Base-by-base conservation (phyloP, 1,140 invertebrate species). In the Habropoda laboriosa region DNA sequence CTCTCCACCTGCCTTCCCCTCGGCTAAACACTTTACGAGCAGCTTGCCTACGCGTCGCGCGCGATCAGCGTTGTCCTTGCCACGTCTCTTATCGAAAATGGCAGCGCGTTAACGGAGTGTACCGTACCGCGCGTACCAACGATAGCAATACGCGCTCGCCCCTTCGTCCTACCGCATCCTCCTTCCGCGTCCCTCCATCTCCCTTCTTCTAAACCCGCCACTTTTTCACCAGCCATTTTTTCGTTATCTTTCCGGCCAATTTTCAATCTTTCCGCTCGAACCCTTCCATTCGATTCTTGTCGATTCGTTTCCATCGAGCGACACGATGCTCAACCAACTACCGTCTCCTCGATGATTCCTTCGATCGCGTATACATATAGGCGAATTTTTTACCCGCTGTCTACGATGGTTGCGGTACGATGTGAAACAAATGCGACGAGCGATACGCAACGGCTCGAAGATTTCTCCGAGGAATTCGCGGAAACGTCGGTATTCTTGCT, bases 11-110 rank as follows among this genome's bases (percentile, higher is more conserved):
- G 67, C 88, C 87, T 89, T 90, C 89, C 91, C 91, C 89, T 91
- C 89, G 88, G 88, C 92, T 92, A 92, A 93, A 93, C 91, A 92
- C 91, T 93, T 93, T 93, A 92, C 89, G 91, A 92, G 92, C 91
- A 91, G 91, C 89, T 91, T 92, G 92, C 89, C 90, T 91, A 89
- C 81, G 90, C 90, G 92, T 93, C 92, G 90, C 85, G 82, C 64
- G 75, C 89, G 91, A 92, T 93, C 91, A 93, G 89, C 90, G 91
- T 93, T 91, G 89, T 88, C 87, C 85, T 83, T 85, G 89, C 82
- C 85, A 87, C 87, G 83, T 79, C 86, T 88, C 91, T 92, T 92
- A 93, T 92, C 90, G 90, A 90, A 89, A 91, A 92, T 89, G 92
- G 91, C 92, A 91, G 87, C 89, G 85, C 89, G 92, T 92, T 93